Percentiles rank a stretch among this genome's conserved stretches.
phyloP scores from a whole-genome alignment of 2,888 invertebrate genomes.

The Antitype chi region DNA sequence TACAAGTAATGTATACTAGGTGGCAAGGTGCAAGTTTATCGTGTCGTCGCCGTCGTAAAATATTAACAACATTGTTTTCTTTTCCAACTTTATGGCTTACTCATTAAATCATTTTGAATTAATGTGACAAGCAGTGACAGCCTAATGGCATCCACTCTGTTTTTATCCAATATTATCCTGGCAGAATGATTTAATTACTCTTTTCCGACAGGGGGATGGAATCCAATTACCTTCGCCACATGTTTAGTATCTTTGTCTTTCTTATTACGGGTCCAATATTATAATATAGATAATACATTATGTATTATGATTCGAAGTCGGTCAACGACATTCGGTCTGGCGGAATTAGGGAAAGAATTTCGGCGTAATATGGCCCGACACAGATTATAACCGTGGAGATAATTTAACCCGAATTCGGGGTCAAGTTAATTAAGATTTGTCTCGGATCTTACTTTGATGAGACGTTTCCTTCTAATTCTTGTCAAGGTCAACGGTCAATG shows the following conservation, averaged over 20 bases:
- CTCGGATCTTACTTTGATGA: slow-evolving; percentile 44
- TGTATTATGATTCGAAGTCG: slow-evolving; percentile 12
- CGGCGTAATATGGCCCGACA: neutral
- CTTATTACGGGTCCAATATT: neutral
- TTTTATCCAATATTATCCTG: neutral
- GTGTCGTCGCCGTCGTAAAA: neutral
- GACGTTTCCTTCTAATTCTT: slow-evolving; percentile 43
- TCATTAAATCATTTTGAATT: slow-evolving; percentile 21
- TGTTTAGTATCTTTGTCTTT: slow-evolving; percentile 24
- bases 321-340: neutral
- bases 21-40: neutral
- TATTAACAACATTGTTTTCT: slow-evolving; percentile 13
- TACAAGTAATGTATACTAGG: neutral
- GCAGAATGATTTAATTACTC: neutral
- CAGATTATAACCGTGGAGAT: slow-evolving; percentile 32
- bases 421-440: slow-evolving; percentile 42
- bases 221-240: slow-evolving; percentile 13
- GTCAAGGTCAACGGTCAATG: slow-evolving; percentile 49
- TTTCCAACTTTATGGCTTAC: slow-evolving; percentile 13
- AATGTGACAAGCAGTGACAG: neutral
- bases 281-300: too few species aligned
- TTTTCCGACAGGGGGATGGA: neutral
- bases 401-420: slow-evolving; percentile 37
- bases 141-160: neutral
- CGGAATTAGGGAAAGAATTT: slow-evolving; percentile 12